phyloP scores from a whole-genome alignment of 2,797 vertebrate genomes.

The Chelon auratus region DNA sequence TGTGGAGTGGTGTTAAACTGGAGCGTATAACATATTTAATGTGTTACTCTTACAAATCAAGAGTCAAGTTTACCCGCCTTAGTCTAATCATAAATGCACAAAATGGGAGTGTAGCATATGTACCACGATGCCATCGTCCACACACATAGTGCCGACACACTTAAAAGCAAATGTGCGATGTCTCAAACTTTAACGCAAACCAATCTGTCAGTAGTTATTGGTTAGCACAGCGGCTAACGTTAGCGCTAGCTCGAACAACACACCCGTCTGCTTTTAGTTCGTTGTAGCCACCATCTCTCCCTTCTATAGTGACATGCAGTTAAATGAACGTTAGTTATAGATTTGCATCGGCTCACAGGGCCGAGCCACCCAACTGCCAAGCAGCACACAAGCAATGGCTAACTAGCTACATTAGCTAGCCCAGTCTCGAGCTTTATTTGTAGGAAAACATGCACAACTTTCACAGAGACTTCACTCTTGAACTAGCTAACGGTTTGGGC shows the following conservation, averaged over 20 bases:
- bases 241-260: background rate
- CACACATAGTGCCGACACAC: background rate
- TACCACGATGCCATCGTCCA: background rate
- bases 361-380: conserved; percentile 25
- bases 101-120: background rate
- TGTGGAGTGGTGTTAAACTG: background rate
- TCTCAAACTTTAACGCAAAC: conserved; percentile 65
- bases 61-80: background rate
- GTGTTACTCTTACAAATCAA: background rate
- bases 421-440: conserved; percentile 23
- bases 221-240: conserved; percentile 11
- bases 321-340: background rate
- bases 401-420: conserved; percentile 50
- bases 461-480: background rate
- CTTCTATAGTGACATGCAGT: background rate
- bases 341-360: conserved; percentile 26
- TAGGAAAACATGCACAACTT: conserved; percentile 28
- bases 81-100: background rate
- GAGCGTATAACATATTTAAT: background rate
- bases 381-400: conserved; percentile 21
- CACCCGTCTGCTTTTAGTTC: background rate
- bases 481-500: background rate
- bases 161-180: conserved; percentile 13
- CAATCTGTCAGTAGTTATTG: conserved; percentile 4
- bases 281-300: background rate